A percentile compares a stretch with the other conserved stretches of the same genome.
These are phyloP conservation scores for Dysmachus trigonus DNA, from an alignment of 2,888 invertebrate species.

Conservation along the genomic window DNA sequence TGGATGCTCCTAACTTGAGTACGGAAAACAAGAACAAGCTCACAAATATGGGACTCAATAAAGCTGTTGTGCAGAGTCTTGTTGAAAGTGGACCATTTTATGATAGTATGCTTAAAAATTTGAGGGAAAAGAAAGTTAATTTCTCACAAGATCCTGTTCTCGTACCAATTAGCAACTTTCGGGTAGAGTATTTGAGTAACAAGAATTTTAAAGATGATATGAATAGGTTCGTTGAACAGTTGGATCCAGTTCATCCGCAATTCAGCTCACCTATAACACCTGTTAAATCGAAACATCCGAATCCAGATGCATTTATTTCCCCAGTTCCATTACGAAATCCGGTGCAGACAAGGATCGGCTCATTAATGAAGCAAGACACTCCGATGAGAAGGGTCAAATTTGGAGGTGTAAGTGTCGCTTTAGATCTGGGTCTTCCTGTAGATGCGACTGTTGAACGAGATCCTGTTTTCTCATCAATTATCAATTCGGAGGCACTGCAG, in stretches of 20 bases:
- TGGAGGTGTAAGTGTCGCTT: slow-evolving; percentile 57
- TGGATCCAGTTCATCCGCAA: slow-evolving; percentile 47
- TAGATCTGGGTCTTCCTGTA: slow-evolving; percentile 59
- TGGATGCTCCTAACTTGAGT: slow-evolving; percentile 48
- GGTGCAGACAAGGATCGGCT: slow-evolving; percentile 56
- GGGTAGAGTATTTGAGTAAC: slow-evolving; percentile 69
- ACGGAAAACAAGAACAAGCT: slow-evolving; percentile 59
- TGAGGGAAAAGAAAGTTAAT: slow-evolving; percentile 68
- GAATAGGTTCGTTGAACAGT: slow-evolving; percentile 62
- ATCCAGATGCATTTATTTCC: slow-evolving; percentile 56
- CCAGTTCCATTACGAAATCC: slow-evolving; percentile 59
- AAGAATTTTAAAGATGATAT: slow-evolving; percentile 69
- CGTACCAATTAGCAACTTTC: slow-evolving; percentile 69
- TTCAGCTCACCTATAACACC: slow-evolving; percentile 52
- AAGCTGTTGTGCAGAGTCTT: slow-evolving; percentile 68
- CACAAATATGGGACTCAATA: slow-evolving; percentile 68
- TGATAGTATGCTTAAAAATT: slow-evolving; percentile 68
- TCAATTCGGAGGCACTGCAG: slow-evolving; percentile 59
- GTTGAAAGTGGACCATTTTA: slow-evolving; percentile 70
- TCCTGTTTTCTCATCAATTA: slow-evolving; percentile 59
- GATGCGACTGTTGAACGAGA: slow-evolving; percentile 61
- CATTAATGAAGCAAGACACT: slow-evolving; percentile 62
- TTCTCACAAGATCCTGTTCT: slow-evolving; percentile 68
- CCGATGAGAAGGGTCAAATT: slow-evolving; percentile 62
- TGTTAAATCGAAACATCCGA: slow-evolving; percentile 46